A percentile compares a stretch with the other conserved stretches of the same genome.
These are phyloP conservation scores for Psilanteris sp. DNA, from an alignment of 1,140 invertebrate species.

Conservation along the genomic window DNA sequence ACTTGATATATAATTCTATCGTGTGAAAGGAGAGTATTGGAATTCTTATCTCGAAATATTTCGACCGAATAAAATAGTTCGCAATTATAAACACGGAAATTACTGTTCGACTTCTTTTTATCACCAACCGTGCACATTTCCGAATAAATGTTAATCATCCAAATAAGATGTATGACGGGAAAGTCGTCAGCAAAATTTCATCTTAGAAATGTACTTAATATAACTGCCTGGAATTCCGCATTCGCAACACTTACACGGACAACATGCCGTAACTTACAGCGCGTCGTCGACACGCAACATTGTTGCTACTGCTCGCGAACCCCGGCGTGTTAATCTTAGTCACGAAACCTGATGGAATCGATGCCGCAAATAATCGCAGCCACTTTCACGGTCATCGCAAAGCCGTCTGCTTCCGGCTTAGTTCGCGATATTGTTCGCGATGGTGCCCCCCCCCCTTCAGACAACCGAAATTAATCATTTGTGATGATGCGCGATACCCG, in stretches of 20 bases:
- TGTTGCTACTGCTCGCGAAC: not conserved
- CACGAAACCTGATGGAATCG: slow-evolving; percentile 23
- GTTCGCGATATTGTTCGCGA: slow-evolving; percentile 2
- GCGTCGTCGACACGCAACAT: slow-evolving; percentile 8
- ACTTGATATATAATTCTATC: no score
- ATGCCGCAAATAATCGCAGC: slow-evolving; percentile 25
- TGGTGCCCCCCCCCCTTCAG: no score
- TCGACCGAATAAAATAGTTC: no score
- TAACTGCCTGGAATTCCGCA: slow-evolving; percentile 1
- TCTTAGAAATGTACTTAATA: slow-evolving; percentile 4
- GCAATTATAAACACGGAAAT: no score
- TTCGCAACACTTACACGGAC: slow-evolving; percentile 10
- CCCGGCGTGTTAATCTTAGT: slow-evolving; percentile 22
- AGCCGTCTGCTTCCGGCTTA: slow-evolving; percentile 7
- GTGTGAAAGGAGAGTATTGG: no score
- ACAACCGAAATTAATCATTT: slow-evolving; percentile 24
- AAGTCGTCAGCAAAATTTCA: not conserved
- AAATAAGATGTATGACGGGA: no score
- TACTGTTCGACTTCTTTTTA: no score
- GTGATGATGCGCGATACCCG: slow-evolving; percentile 1
- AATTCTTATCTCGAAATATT: no score
- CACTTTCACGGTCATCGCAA: slow-evolving; percentile 36
- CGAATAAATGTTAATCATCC: no score
- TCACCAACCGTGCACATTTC: no score
- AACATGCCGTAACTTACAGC: slow-evolving; percentile 12